A percentile compares a stretch with the other conserved stretches of the same genome.
Conservation (phyloP, 2,797 vertebrate genomes). For the Oryzias sinensis region DNA sequence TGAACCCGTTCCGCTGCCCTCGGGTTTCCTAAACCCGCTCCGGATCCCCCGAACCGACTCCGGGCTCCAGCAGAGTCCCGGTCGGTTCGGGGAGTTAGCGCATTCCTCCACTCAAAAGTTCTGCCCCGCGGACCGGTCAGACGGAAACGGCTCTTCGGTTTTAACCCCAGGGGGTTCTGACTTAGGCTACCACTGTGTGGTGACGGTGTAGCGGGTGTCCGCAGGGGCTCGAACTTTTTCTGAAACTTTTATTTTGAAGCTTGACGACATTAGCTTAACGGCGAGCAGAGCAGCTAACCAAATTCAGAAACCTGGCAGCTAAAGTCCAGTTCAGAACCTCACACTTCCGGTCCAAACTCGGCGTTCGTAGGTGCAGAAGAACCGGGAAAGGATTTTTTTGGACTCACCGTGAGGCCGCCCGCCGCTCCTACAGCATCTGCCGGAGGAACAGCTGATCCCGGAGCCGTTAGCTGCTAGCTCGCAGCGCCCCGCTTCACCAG, state of each 20-base stretch:
- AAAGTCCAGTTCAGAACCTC: too few relatives aligned
- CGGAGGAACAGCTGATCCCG: constrained; percentile 43
- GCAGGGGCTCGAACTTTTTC: too few relatives aligned
- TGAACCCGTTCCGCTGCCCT: too few relatives aligned
- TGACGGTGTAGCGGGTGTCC: too few relatives aligned
- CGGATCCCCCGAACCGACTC: too few relatives aligned
- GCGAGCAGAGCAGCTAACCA: too few relatives aligned
- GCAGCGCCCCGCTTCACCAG: background rate
- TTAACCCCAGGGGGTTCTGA: background rate
- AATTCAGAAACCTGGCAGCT: too few relatives aligned
- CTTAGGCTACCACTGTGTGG: constrained; percentile 3
- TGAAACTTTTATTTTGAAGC: too few relatives aligned
- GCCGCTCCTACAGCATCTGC: constrained; percentile 65
- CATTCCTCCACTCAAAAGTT: constrained; percentile 69
- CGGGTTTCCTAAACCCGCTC: too few relatives aligned
- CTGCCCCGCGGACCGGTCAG: constrained; percentile 5
- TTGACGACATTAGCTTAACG: too few relatives aligned
- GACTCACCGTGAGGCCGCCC: constrained; percentile 64
- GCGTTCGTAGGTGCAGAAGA: too few relatives aligned
- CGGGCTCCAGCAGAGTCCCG: background rate
- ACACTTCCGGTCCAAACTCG: too few relatives aligned
- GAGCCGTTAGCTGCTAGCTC: background rate
- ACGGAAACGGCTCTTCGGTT: background rate
- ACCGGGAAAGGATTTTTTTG: constrained; percentile 20
- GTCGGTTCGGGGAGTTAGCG: constrained; percentile 35